Base-by-base conservation (phyloP, 2,797 vertebrate genomes). In the Gymnothorax reevesii region DNA sequence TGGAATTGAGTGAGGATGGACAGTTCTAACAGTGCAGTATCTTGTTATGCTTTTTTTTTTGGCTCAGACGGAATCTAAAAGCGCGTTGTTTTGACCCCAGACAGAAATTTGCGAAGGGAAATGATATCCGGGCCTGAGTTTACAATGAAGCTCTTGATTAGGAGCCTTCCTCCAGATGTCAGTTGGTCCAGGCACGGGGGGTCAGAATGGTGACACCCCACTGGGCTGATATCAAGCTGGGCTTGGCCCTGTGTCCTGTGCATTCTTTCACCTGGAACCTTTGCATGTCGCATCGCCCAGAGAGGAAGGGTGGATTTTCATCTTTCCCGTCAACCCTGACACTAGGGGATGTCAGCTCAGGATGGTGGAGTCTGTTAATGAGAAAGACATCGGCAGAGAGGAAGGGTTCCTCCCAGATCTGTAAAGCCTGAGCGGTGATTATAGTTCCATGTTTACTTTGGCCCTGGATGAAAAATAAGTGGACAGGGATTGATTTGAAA, bases 101-200 rank as follows among this genome's bases (percentile, higher is more conserved):
- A 73, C 20, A 54, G 83, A 83, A 88, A 88, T 85, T n/a, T 77
- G 80, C 55, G 20, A 59, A 59, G 85, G 83, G 85, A 86, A 88
- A 84, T 83, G 66, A 84, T 75, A 88, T 10, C 77, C 54, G 59
- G 64, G 49, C 57, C 59, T 82, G 83, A 57, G 71, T 60, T 77
- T 87, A 82, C 64, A 73, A 42, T 57, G 64, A 85, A 71, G 64
- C 82, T 84, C 60, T 86, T 59, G 83, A 88, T 84, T 79, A 85
- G 80, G 54, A 83, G 85, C n/a, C 82, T 89, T 88, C 87, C 87
- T 88, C 75, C 54, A 83, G 85, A 88, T 86, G 82, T 55, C 83
- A 57, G 66, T 8, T 4, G 12, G 82, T 54, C 62, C 20, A 85
- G 27, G 25, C 22, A 15, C 20, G 52, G 15, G 60, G n/a, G 52